phyloP scores from a whole-genome alignment of 1,140 invertebrate genomes.

The Drosophila sturtevanti region DNA sequence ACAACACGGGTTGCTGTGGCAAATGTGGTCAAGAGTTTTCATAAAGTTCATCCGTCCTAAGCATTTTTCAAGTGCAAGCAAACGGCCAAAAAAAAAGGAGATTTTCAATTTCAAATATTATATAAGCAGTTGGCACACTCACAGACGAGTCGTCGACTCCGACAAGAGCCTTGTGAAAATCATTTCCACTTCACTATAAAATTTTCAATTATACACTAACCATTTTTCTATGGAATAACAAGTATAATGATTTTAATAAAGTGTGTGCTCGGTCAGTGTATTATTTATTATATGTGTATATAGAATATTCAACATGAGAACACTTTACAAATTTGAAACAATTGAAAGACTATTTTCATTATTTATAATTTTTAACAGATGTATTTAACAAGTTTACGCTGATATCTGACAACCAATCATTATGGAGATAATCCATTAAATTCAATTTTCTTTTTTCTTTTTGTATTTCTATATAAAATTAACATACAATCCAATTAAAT shows the following conservation, averaged over 20 bases:
- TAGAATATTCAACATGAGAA: too few species aligned
- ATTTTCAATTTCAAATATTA: conserved; percentile 80
- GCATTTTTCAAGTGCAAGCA: conserved; percentile 77
- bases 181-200: conserved; percentile 36
- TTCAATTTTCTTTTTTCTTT: too few species aligned
- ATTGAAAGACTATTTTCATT: too few species aligned
- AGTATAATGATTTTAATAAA: not conserved
- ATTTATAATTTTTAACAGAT: too few species aligned
- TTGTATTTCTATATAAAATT: too few species aligned
- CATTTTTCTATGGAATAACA: too few species aligned
- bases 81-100: conserved; percentile 71
- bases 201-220: not conserved
- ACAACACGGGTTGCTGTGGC: conserved; percentile 37
- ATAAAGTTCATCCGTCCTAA: conserved; percentile 76
- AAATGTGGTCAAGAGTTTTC: conserved; percentile 77
- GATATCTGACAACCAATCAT: too few species aligned
- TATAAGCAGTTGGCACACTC: conserved; percentile 60
- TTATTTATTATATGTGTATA: too few species aligned
- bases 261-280: not conserved
- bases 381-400: too few species aligned
- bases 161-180: conserved; percentile 37
- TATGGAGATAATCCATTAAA: too few species aligned
- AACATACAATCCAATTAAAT: too few species aligned
- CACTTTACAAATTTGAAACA: too few species aligned
- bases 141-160: conserved; percentile 18